Evolutionary conservation across 1,140 invertebrate genomes (phyloP), one percentile per base, ranked within the genome.

Genomic region (Pseudomyrmex concolor): DNA sequence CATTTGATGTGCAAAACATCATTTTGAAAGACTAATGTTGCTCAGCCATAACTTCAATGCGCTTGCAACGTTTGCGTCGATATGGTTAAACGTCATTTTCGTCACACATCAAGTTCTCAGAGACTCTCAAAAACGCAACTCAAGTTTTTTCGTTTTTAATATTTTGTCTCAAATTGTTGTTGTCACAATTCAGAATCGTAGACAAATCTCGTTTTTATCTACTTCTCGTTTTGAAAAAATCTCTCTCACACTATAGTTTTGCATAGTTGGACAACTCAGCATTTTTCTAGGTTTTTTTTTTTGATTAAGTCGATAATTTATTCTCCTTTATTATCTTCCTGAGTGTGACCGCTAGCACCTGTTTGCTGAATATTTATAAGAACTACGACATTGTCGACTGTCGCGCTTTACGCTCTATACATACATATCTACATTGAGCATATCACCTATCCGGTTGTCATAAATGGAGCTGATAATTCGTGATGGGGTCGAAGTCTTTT

Each of bases 401-500:
- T 59, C 66, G 54, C 63, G 64, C 22, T 78, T 73, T 83, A 71
- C 68, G 74, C 55, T 77, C 74, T 60, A 91, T 83, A 76, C 83
- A 92, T 57, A 34, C 57, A 67, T 84, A 80, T 72, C 57, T 67
- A 81, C 15, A 71, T 86, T 77, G 22, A 78, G 51, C 50, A 51
- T 51, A 60, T 34, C 54, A 59, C 17, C 51, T 12, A 34, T 34
- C 19, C 71, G 63, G 57, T 7, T 78, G 86, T 92, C 90, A 92
- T 78, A 92, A 91, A 51, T 87, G 85, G 0, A 93, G 68, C 8
- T 72, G 78, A 73, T 94, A 95, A 59, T 92, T 87, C n/a, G 91
- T 93, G 3, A 96, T 90, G 9, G 95, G 95, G 91, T 95, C 93
- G 84, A 96, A 96, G 55, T 95, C 93, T 84, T 92, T 94, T 87